A percentile compares a stretch with the other conserved stretches of the same genome.
Conservation (phyloP, 2,113 vertebrate species). For the Lepisosteus oculatus region DNA sequence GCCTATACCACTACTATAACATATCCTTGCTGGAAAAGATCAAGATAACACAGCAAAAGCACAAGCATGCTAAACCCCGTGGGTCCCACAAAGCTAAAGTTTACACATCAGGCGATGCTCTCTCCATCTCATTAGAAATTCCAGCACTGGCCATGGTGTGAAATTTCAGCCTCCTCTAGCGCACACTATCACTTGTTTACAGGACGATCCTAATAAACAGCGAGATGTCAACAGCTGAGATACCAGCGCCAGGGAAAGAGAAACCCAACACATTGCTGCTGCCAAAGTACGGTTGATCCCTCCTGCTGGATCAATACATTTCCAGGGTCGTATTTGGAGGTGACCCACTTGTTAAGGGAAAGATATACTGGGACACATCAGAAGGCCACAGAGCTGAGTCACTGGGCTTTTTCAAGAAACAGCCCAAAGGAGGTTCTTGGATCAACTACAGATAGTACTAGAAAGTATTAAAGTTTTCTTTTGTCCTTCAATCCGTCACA, state of each 20-base stretch:
- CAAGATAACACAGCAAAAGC: too few species aligned
- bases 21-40: too few species aligned
- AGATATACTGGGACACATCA: conserved; percentile 50
- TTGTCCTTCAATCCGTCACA: too few species aligned
- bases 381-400: conserved; percentile 44
- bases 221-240: conserved; percentile 64
- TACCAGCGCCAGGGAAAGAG: conserved; percentile 3
- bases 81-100: background rate
- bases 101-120: background rate
- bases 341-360: conserved; percentile 54
- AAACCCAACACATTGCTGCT: background rate
- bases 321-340: conserved; percentile 41
- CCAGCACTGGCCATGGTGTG: conserved; percentile 20
- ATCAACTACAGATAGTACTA: too few species aligned
- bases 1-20: background rate
- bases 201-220: conserved; percentile 47
- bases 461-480: too few species aligned
- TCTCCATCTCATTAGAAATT: background rate
- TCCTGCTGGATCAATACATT: conserved; percentile 36
- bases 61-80: background rate
- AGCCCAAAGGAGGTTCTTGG: background rate
- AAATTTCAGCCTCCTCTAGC: conserved; percentile 56
- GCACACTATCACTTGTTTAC: conserved; percentile 65
- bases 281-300: conserved; percentile 33
- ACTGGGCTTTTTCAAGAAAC: conserved; percentile 29